Evolutionary conservation across 2,888 invertebrate genomes (phyloP), one percentile per base, ranked within the genome.

Genomic region (Biston stratarius): DNA sequence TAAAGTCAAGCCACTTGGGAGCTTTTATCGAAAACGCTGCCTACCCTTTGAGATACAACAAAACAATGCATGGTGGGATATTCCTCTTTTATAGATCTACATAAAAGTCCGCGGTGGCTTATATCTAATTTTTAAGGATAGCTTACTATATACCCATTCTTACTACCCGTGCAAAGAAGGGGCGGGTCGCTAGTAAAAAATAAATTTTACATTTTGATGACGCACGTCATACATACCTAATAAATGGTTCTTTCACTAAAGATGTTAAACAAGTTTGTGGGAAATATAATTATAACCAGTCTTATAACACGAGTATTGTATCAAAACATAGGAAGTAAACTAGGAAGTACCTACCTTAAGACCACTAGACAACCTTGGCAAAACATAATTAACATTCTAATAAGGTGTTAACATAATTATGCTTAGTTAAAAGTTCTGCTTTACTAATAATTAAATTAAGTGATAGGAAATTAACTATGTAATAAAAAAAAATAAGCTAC

Each of bases 311-410:
- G n/a, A n/a, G n/a, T n/a, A 15, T 40, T 36, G 53, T 53, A 40
- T 33, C 40, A 53, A 53, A 53, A 53, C 53, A 15, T 38, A 34
- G 53, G 53, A 53, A 53, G 24, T 42, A 12, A 42, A 24, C 11
- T 42, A 55, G 42, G 55, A 71, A 66, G 47, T 59, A 70, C 48
- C 69, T 65, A n/a, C 60, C 71, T 70, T 33, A 36, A 2, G 24
- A 53, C 40, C 33, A 42, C 53, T 44, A 38, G 53, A 38, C 53
- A 36, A 36, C 69, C 69, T 69, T 62, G 58, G 55, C 14, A 45
- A 44, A 52, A 36, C 47, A 61, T 15, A 24, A 10, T 12, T 12
- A n/a, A 0, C 7, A 55, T 55, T 42, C 14, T n/a, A 55, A 44
- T 55, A 55, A 44, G 42, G 12, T 53, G 12, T 14, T 33, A 12